These are phyloP conservation scores for Apis mellifera DNA, from an alignment of 1,140 invertebrate genomes.

Conservation along the genomic window DNA sequence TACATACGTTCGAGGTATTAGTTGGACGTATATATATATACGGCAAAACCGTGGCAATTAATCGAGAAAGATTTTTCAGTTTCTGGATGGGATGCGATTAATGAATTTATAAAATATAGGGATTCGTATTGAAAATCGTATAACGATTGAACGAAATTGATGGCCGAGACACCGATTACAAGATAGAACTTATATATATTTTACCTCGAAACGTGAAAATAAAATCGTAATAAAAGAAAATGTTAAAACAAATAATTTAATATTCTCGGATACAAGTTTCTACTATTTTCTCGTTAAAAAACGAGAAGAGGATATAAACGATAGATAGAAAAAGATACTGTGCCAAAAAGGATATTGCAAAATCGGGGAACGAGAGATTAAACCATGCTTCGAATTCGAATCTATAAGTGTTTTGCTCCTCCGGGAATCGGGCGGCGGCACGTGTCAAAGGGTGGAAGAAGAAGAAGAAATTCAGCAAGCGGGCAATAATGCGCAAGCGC, in stretches of 20 bases:
- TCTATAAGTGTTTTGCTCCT: conserved; percentile 66
- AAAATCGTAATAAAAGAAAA: background rate
- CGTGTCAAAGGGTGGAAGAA: conserved; percentile 75
- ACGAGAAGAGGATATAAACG: background rate
- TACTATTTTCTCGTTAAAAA: conserved; percentile 7
- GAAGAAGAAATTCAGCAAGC: conserved; percentile 54
- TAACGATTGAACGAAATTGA: conserved; percentile 25
- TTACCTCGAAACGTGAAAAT: background rate
- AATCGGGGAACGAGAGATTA: conserved; percentile 34
- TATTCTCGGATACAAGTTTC: background rate
- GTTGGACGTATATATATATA: conserved; percentile 9
- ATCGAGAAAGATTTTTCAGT: conserved; percentile 59
- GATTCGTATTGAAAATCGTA: conserved; percentile 34
- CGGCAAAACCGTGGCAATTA: conserved; percentile 56
- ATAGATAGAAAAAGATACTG: background rate
- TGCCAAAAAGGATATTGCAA: conserved; percentile 27
- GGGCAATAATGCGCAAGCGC: conserved; percentile 55
- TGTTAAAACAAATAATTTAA: background rate
- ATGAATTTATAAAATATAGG: conserved; percentile 55
- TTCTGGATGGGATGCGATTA: conserved; percentile 26
- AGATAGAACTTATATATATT: background rate
- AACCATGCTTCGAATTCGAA: conserved; percentile 58
- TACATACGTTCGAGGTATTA: conserved; percentile 47
- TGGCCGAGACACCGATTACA: conserved; percentile 19
- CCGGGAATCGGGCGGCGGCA: conserved; percentile 69